Conservation (phyloP, 2,797 vertebrate species). For the Arctocebus calabarensis region DNA sequence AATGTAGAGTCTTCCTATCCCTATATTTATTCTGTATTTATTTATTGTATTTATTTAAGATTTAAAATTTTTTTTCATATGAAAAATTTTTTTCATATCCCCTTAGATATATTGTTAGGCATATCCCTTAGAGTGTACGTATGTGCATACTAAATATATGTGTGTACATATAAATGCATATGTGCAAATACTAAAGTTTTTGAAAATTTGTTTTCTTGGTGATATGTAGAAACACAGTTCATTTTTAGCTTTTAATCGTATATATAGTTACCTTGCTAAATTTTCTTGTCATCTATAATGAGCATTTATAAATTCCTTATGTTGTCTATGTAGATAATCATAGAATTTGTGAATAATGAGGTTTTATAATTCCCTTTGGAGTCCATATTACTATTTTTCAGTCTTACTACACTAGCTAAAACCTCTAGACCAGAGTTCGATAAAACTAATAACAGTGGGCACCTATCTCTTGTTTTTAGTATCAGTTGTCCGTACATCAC, state of each 20-base stretch:
- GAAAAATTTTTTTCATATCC: not conserved
- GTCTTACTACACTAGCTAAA: not conserved
- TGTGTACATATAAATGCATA: not conserved
- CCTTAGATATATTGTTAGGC: not conserved
- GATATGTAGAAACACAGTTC: not conserved
- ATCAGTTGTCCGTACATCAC: not conserved
- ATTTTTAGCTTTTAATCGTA: not conserved
- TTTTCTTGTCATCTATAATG: not conserved
- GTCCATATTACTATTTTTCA: not conserved
- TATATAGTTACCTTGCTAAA: not conserved
- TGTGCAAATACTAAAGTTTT: not conserved
- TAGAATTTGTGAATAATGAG: not conserved
- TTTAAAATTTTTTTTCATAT: not conserved
- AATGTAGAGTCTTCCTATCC: not conserved
- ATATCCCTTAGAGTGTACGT: not conserved
- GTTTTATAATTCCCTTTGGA: not conserved
- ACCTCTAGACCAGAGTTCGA: not conserved
- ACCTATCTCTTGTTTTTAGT: not conserved
- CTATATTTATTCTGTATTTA: not conserved
- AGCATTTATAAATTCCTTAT: not conserved
- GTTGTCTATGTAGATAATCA: not conserved
- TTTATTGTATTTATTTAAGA: not conserved
- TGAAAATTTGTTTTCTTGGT: not conserved
- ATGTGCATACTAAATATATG: not conserved
- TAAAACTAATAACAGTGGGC: not conserved